Percentiles rank a stretch among this genome's conserved stretches.
phyloP scores from a whole-genome alignment of 2,888 invertebrate species.

The Acronicta leporina region DNA sequence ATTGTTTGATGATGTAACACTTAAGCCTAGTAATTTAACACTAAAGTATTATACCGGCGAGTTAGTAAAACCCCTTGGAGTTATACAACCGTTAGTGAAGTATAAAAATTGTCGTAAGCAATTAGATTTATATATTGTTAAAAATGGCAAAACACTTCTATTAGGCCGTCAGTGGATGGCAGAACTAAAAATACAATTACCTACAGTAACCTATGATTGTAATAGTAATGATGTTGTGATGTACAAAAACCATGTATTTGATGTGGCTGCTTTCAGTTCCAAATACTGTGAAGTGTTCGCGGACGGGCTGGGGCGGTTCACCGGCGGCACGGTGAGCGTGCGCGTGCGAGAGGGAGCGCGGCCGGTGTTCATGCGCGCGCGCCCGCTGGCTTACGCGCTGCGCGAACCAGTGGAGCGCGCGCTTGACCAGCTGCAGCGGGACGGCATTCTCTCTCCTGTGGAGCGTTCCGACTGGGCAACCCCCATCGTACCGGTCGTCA shows the following conservation, averaged over 20 bases:
- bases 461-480: conserved; percentile 53
- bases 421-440: conserved; percentile 32
- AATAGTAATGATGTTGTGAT: conserved; percentile 3
- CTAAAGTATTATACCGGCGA: conserved; percentile 9
- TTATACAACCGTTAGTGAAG: conserved; percentile 1
- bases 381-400: conserved; percentile 41
- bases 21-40: background rate
- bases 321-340: conserved; percentile 44
- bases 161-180: conserved; percentile 8
- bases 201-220: background rate
- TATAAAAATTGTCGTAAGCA: background rate
- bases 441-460: conserved; percentile 52
- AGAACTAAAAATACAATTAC: conserved; percentile 3
- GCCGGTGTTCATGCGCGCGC: conserved; percentile 43
- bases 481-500: conserved; percentile 51
- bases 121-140: conserved; percentile 5
- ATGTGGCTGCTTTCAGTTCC: conserved; percentile 2
- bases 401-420: conserved; percentile 46
- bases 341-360: conserved; percentile 34
- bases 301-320: conserved; percentile 1
- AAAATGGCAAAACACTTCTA: conserved; percentile 5
- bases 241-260: conserved; percentile 2
- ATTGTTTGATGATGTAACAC: background rate
- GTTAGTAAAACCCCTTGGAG: conserved; percentile 7
- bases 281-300: conserved; percentile 5